phyloP scores from a whole-genome alignment of 2,888 invertebrate genomes.

The Theretra japonica region DNA sequence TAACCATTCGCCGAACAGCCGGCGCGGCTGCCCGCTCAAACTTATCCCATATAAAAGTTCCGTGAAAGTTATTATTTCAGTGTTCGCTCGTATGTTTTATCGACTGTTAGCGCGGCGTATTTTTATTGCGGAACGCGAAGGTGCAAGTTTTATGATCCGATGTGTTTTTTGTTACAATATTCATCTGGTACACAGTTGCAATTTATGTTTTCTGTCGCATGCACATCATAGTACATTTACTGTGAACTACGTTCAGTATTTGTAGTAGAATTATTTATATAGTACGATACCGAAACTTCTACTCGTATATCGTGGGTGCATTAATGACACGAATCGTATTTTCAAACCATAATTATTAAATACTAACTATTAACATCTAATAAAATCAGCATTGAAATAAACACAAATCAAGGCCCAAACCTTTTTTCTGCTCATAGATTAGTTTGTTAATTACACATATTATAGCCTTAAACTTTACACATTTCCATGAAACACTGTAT shows the following conservation, averaged over 20 bases:
- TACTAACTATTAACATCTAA: too few relatives aligned
- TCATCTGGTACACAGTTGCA: not conserved
- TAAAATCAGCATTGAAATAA: too few relatives aligned
- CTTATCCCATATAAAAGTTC: constrained; percentile 23
- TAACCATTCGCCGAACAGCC: not conserved
- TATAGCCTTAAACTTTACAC: too few relatives aligned
- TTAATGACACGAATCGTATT: too few relatives aligned
- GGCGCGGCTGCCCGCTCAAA: not conserved
- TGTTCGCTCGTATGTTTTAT: constrained; percentile 2
- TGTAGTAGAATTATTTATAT: too few relatives aligned
- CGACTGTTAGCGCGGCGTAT: not conserved
- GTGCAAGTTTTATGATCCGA: not conserved
- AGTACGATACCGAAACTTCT: too few relatives aligned
- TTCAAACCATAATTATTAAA: too few relatives aligned
- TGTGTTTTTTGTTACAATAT: not conserved
- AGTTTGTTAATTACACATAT: too few relatives aligned
- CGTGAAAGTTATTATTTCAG: not conserved
- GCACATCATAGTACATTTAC: not conserved
- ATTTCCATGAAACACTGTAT: too few relatives aligned
- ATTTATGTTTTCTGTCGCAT: not conserved
- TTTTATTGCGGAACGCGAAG: not conserved
- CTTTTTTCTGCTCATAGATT: too few relatives aligned
- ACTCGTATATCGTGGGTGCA: too few relatives aligned
- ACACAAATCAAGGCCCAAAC: too few relatives aligned
- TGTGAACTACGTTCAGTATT: not conserved